Evolutionary conservation across 2,797 vertebrate genomes (phyloP).

Genomic region (Smutsia gigantea): DNA sequence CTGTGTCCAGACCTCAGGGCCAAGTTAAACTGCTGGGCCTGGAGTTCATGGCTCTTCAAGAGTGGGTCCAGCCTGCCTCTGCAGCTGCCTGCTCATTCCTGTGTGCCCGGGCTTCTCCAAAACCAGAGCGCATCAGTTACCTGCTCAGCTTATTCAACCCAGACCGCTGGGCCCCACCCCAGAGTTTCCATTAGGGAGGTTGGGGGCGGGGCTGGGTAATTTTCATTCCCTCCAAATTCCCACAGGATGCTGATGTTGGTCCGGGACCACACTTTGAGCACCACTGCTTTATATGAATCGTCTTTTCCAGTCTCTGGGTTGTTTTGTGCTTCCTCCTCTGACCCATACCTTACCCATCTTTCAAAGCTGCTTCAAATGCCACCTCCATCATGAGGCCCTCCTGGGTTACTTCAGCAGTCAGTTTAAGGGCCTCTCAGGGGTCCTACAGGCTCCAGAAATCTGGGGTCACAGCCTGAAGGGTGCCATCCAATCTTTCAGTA

Average conservation of each 20-base stretch:
- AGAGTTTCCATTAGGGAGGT: neutral
- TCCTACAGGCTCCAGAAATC: neutral
- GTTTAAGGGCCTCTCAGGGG: neutral
- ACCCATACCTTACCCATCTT: neutral
- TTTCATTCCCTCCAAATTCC: neutral
- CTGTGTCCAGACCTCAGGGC: conserved; percentile 17
- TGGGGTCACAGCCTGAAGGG: neutral
- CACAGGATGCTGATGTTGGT: neutral
- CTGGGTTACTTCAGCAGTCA: neutral
- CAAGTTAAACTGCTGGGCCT: neutral
- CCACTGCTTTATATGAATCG: neutral
- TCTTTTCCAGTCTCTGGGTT: neutral
- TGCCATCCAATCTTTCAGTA: neutral
- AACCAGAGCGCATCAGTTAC: neutral
- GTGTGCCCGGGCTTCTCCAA: neutral
- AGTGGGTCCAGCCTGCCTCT: neutral
- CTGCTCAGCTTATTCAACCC: neutral
- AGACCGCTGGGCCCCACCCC: neutral
- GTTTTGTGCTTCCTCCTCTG: neutral
- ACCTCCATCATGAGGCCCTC: neutral
- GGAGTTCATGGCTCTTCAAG: neutral
- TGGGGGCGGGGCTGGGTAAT: neutral
- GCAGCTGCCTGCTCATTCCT: neutral
- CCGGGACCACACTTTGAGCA: neutral
- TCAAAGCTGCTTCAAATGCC: neutral